These are phyloP conservation scores for Drosophila takahashii DNA, from an alignment of 1,140 invertebrate species.

Conservation along the genomic window DNA sequence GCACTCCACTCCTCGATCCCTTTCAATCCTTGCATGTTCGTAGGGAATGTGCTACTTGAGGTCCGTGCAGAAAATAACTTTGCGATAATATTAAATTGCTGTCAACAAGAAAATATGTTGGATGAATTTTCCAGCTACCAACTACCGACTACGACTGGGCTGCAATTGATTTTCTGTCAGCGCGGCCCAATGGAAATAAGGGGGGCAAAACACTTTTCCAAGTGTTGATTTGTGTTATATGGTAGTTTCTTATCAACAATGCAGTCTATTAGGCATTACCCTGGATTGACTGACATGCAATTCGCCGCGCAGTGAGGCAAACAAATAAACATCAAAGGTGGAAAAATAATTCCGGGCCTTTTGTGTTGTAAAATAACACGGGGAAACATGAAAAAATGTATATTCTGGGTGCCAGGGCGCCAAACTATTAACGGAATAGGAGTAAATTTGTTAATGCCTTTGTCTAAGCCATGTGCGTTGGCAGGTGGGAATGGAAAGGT, in stretches of 20 bases:
- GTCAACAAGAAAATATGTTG: conserved; percentile 81
- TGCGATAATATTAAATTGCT: conserved; percentile 82
- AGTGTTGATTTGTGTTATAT: conserved; percentile 80
- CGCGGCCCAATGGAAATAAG: conserved; percentile 35
- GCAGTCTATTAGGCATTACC: conserved; percentile 70
- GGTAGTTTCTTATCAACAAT: conserved; percentile 79
- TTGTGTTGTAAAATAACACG: conserved; percentile 73
- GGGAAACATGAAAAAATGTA: conserved; percentile 37
- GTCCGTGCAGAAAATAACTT: conserved; percentile 78
- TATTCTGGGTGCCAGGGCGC: conserved; percentile 52
- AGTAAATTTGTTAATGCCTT: conserved; percentile 82
- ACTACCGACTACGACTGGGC: neutral
- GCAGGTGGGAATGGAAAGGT: conserved; percentile 57
- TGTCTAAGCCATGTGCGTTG: conserved; percentile 76
- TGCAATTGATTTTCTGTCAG: conserved; percentile 81
- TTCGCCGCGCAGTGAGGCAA: conserved; percentile 44
- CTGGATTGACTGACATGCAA: conserved; percentile 69
- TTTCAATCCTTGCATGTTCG: conserved; percentile 51
- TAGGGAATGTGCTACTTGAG: conserved; percentile 34
- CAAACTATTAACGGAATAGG: conserved; percentile 78
- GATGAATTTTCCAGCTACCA: conserved; percentile 65
- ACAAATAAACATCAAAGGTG: conserved; percentile 79
- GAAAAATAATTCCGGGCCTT: conserved; percentile 64
- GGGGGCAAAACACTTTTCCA: conserved; percentile 75
- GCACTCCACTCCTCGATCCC: conserved; percentile 10